phyloP scores from a whole-genome alignment of 2,113 vertebrate species.

The Phaetusa simplex region DNA sequence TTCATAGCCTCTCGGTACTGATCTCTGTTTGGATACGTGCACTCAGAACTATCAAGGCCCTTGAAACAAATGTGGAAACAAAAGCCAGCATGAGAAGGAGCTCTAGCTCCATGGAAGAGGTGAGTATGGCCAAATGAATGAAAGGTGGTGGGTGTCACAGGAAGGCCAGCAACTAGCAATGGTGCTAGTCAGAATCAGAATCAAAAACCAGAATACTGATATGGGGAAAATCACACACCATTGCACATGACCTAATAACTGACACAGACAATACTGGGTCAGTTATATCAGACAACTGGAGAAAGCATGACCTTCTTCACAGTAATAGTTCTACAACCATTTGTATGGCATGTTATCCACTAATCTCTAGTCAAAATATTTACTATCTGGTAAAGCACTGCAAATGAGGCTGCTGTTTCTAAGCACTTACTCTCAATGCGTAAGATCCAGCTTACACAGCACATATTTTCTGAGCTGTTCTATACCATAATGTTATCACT shows the following conservation, averaged over 20 bases:
- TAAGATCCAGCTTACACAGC: constrained; percentile 25
- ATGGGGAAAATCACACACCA: neutral
- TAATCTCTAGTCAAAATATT: constrained; percentile 73
- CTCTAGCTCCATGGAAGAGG: neutral
- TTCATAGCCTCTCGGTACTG: neutral
- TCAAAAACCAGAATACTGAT: neutral
- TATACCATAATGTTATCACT: constrained; percentile 8
- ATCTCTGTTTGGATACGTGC: neutral
- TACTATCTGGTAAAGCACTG: constrained; percentile 56
- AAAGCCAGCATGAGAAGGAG: constrained; percentile 17
- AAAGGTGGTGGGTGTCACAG: neutral
- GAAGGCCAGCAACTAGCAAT: neutral
- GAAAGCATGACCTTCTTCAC: constrained; percentile 34
- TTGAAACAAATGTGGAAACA: neutral
- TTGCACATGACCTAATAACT: neutral
- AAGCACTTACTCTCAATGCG: neutral
- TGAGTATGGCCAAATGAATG: neutral
- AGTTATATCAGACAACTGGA: neutral
- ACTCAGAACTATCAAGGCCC: neutral
- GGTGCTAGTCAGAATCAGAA: neutral
- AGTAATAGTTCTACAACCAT: constrained; percentile 41
- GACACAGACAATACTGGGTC: neutral
- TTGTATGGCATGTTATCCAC: constrained; percentile 40
- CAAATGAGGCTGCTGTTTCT: constrained; percentile 48
- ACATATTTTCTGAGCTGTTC: constrained; percentile 32